These are phyloP conservation scores for Coranthus polyacanthus DNA, from an alignment of 2,797 vertebrate species.

Conservation along the genomic window DNA sequence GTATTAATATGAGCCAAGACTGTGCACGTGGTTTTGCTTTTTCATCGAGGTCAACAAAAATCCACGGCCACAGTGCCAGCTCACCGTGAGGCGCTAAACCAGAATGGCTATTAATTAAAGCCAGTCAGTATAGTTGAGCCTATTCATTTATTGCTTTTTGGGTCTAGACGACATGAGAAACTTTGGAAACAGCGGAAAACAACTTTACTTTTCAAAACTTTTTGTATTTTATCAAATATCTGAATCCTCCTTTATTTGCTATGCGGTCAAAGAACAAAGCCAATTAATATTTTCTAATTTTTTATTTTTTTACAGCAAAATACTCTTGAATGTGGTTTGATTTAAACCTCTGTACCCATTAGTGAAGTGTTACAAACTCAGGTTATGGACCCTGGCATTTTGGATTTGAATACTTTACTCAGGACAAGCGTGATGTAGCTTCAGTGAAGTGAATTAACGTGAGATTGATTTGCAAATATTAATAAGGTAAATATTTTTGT, in stretches of 20 bases:
- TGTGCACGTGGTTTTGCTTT: slow-evolving; percentile 41
- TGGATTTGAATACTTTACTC: slow-evolving; percentile 16
- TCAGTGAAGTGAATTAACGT: slow-evolving; percentile 51
- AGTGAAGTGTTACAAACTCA: too few species aligned
- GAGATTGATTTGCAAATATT: slow-evolving; percentile 1
- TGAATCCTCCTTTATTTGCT: too few species aligned
- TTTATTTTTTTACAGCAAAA: too few species aligned
- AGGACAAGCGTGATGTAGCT: slow-evolving; percentile 10
- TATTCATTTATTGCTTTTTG: not conserved
- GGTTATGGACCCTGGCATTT: not conserved
- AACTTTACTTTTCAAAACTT: too few species aligned
- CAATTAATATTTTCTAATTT: too few species aligned
- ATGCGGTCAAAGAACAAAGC: too few species aligned
- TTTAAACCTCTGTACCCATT: too few species aligned
- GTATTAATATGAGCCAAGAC: slow-evolving; percentile 26
- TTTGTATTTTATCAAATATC: too few species aligned
- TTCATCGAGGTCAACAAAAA: slow-evolving; percentile 39
- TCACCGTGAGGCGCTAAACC: slow-evolving; percentile 8
- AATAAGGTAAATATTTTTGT: slow-evolving; percentile 4
- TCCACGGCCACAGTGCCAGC: slow-evolving; percentile 11
- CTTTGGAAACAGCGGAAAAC: too few species aligned
- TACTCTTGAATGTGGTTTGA: too few species aligned
- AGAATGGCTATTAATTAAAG: slow-evolving; percentile 29
- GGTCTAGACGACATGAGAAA: not conserved
- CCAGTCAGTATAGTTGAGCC: not conserved